A percentile compares a stretch with the other conserved stretches of the same genome.
These are phyloP conservation scores for Musca domestica DNA, from an alignment of 1,140 invertebrate genomes.

Conservation along the genomic window DNA sequence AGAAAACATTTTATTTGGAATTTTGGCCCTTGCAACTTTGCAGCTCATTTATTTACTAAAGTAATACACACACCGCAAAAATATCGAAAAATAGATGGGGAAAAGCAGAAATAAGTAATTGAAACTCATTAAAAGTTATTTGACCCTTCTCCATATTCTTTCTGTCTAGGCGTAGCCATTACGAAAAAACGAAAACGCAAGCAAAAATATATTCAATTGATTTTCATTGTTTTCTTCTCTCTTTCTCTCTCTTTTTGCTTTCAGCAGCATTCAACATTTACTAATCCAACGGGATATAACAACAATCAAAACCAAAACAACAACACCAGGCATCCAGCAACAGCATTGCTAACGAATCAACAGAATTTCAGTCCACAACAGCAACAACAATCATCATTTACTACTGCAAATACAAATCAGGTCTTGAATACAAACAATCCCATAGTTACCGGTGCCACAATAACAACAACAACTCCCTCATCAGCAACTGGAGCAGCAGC, in stretches of 20 bases:
- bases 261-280: constrained; percentile 5
- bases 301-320: not conserved
- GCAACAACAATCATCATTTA: not conserved
- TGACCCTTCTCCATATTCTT: too few species aligned
- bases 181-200: too few species aligned
- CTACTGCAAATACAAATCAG: constrained; percentile 6
- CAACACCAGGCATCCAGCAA: not conserved
- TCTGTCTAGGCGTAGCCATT: too few species aligned
- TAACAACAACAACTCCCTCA: not conserved
- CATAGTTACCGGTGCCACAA: not conserved
- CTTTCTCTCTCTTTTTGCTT: not conserved
- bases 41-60: too few species aligned
- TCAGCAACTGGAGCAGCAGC: too few species aligned
- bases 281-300: not conserved
- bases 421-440: not conserved
- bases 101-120: too few species aligned
- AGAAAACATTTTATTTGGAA: too few species aligned
- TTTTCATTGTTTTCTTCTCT: not conserved
- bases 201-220: not conserved
- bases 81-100: too few species aligned
- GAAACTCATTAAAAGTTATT: too few species aligned
- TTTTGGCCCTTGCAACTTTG: too few species aligned
- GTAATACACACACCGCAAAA: too few species aligned
- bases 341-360: not conserved
- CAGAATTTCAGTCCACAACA: not conserved